phyloP scores from a whole-genome alignment of 2,113 vertebrate genomes.

The Scomber japonicus region DNA sequence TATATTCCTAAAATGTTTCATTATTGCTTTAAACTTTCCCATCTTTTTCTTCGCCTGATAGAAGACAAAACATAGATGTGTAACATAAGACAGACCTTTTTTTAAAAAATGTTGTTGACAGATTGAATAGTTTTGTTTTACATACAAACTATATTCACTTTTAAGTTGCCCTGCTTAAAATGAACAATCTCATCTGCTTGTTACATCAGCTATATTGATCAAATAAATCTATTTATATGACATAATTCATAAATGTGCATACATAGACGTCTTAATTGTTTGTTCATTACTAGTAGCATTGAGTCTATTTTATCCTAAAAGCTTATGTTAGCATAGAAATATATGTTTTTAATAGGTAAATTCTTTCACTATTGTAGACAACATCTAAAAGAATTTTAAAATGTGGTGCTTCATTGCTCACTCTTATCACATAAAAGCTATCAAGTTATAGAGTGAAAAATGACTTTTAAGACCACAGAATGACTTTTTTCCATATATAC shows the following conservation, averaged over 20 bases:
- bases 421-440: conserved; percentile 51
- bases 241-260: conserved; percentile 51
- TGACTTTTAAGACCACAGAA: conserved; percentile 21
- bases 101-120: conserved; percentile 26
- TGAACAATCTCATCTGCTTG: conserved; percentile 20
- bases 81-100: conserved; percentile 25
- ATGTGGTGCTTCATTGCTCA: conserved; percentile 18
- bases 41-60: not conserved
- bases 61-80: conserved; percentile 36
- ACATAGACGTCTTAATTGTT: conserved; percentile 31
- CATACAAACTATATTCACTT: conserved; percentile 47
- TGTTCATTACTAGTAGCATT: conserved; percentile 16
- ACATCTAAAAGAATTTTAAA: conserved; percentile 45
- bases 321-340: conserved; percentile 57
- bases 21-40: not conserved
- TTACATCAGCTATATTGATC: conserved; percentile 40
- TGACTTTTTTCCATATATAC: conserved; percentile 7
- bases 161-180: conserved; percentile 36
- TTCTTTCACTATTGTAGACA: conserved; percentile 32
- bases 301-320: conserved; percentile 48
- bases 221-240: conserved; percentile 45
- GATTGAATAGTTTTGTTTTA: conserved; percentile 27
- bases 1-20: not conserved
- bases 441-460: conserved; percentile 51
- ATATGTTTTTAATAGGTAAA: conserved; percentile 14